Base-by-base conservation (phyloP, 2,113 vertebrate species). In the Phocoena phocoena region DNA sequence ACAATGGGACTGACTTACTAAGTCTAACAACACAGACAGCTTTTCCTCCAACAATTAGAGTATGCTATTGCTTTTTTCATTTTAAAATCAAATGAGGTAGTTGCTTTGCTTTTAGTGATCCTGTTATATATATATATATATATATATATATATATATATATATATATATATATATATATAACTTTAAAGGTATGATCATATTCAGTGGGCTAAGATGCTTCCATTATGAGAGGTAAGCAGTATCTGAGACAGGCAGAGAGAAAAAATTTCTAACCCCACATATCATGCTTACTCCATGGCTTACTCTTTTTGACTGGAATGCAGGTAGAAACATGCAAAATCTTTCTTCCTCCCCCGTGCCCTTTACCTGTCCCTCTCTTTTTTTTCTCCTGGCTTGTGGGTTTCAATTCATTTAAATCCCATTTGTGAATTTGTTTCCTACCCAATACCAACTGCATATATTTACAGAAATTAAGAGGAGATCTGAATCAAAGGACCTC, bases 381-480 rank as follows among this genome's bases (percentile, higher is more conserved):
- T 89, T 50, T 36, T 11, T 79, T 31, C 36, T 76, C 11, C 21
- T 71, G 53, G 31, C 10, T 73, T 88, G 1, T 63, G 44, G 38
- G 33, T 26, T 76, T 96, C 25, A 80, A 33, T 91, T 91, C 21
- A 93, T 91, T 90, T 93, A 80, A 93, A 68, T 58, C 12, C 28
- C 23, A 63, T 58, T 47, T 73, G 25, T 84, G 25, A 80, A 73
- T 68, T 83, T 93, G 60, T 50, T 95, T 95, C 84, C 50, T 88
- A 95, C 20, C 26, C 17, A 80, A 17, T 65, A 79, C 12, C 73
- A 71, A 82, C n/a, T 60, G 33, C 36, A 93, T 79, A 94, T 76
- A 85, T 83, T 74, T 95, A 88, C 4, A 68, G 18, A 67, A 88
- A 93, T 90, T 85, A 70, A 96, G 9, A 90, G 25, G 20, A 68